Evolutionary conservation across 2,888 invertebrate genomes (phyloP), one percentile per base, ranked within the genome.

Genomic region (Plusia festucae): DNA sequence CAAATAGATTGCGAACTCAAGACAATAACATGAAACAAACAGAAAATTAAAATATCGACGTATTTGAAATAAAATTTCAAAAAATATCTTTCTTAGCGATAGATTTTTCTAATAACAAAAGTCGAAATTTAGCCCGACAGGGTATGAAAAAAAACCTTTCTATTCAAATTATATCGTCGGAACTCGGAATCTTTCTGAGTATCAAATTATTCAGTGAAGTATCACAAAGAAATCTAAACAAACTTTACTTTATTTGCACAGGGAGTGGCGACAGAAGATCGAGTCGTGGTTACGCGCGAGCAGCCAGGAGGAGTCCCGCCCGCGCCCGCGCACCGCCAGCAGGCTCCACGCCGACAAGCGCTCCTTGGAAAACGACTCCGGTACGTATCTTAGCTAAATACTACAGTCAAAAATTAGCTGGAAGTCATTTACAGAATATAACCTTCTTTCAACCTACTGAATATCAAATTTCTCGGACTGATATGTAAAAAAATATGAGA

Each of bases 261-360:
- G 97, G 92, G 98, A 98, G 86, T 98, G 98, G 98, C 95, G 97
- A 56, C 97, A 98, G 89, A 98, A 98, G 90, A 98, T 98, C 85
- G 98, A 98, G 90, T 98, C 98, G 7, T 98, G 98, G 98, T 93
- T 98, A 72, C 97, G 98, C 78, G 98, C 98, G 65, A 98, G 98
- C 93, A 98, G 98, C 87, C 97, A 96, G 85, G 97, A 97, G 86
- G 98, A 97, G 88, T 96, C 73, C 97, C 97, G 78, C 97, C 97
- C 79, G 95, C 97, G 72, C 96, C 96, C 66, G 46, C 77, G 82
- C 96, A 96, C 82, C 96, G 96, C 85, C 95, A 96, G 61, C 95
- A 96, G 82, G 88, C 96, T 74, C 32, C 74, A 97, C 82, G 96
- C 96, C 76, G 97, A 97, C 91, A 93, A 98, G 91, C 96, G 97